These are phyloP conservation scores for Archivesica marissinica DNA, from an alignment of 1,140 invertebrate genomes.

Conservation along the genomic window DNA sequence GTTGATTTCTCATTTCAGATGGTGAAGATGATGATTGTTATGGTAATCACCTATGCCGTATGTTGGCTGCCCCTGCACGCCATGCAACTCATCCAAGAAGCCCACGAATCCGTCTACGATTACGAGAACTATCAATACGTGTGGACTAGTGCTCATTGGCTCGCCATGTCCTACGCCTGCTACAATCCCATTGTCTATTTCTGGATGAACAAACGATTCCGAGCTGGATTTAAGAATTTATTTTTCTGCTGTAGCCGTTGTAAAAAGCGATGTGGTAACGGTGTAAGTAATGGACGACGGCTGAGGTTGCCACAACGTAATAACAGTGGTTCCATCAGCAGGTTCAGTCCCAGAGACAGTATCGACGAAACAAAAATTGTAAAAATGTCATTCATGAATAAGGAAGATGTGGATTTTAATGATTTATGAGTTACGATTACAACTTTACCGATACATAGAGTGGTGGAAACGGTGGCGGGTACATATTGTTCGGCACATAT, in stretches of 20 bases:
- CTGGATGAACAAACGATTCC: constrained; percentile 94
- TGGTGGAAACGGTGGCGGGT: too few relatives aligned
- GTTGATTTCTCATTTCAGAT: constrained; percentile 88
- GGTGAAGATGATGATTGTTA: constrained; percentile 96
- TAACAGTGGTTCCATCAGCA: constrained; percentile 53
- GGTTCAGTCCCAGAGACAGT: constrained; percentile 47
- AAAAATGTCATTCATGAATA: constrained; percentile 52
- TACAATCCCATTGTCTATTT: constrained; percentile 98
- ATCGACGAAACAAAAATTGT: constrained; percentile 59
- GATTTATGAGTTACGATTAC: constrained; percentile 27
- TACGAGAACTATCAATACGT: constrained; percentile 84
- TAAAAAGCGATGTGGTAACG: constrained; percentile 18
- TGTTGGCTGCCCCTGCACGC: constrained; percentile 95
- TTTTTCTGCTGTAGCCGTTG: constrained; percentile 59
- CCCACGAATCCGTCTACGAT: constrained; percentile 75
- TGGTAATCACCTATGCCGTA: constrained; percentile 93
- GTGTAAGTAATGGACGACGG: neutral
- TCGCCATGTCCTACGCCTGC: constrained; percentile 96
- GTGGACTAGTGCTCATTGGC: constrained; percentile 87
- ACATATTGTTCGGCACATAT: too few relatives aligned
- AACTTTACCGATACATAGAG: too few relatives aligned
- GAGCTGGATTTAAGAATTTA: constrained; percentile 84
- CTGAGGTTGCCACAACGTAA: constrained; percentile 12
- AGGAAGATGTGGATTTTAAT: constrained; percentile 28
- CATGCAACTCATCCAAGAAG: constrained; percentile 82